phyloP scores from a whole-genome alignment of 2,113 vertebrate species.

The Castor canadensis region DNA sequence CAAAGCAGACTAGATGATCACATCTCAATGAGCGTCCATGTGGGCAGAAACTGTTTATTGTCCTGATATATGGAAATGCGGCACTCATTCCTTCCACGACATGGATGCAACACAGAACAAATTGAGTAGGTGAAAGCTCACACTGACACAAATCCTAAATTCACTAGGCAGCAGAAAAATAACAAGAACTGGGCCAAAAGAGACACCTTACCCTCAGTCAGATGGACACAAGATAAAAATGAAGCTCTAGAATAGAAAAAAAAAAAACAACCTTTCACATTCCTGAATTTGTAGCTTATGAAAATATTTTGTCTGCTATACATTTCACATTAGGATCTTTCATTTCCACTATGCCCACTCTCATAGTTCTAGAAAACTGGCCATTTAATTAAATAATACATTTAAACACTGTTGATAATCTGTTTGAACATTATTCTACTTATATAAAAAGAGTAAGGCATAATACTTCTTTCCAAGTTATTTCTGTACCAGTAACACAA shows the following conservation, averaged over 20 bases:
- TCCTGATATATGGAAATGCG: background rate
- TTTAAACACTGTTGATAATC: background rate
- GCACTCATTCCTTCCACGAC: background rate
- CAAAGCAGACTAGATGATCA: background rate
- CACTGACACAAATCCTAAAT: background rate
- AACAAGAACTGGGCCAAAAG: background rate
- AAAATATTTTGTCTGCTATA: background rate
- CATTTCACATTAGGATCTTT: background rate
- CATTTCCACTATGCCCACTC: too few species aligned
- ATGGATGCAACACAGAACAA: background rate
- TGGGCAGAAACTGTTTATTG: background rate
- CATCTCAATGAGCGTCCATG: background rate
- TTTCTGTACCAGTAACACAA: background rate
- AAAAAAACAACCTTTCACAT: background rate
- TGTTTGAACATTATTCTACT: background rate
- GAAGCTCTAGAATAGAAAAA: background rate
- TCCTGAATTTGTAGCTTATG: background rate
- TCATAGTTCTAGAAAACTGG: background rate
- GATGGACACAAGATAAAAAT: background rate
- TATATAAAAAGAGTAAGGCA: background rate
- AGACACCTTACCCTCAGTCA: background rate
- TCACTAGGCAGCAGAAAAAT: background rate
- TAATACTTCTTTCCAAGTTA: background rate
- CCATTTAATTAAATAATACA: background rate
- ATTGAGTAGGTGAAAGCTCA: background rate